A percentile compares a stretch with the other conserved stretches of the same genome.
phyloP scores from a whole-genome alignment of 2,113 vertebrate genomes.

The Bujurquina vittata region DNA sequence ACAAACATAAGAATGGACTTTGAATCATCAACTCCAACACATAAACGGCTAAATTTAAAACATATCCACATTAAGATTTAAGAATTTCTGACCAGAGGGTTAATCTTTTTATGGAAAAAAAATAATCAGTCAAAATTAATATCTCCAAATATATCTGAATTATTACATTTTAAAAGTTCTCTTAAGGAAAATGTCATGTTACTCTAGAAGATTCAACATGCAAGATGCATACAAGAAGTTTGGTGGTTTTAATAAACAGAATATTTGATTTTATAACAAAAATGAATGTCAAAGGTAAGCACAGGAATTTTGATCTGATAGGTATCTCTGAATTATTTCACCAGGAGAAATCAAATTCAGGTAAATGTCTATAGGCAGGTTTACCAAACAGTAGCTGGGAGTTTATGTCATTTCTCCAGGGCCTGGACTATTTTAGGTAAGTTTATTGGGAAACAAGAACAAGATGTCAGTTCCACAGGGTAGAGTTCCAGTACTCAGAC shows the following conservation, averaged over 20 bases:
- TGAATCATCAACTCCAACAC: no score
- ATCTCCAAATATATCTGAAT: neutral
- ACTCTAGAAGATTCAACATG: neutral
- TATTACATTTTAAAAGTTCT: neutral
- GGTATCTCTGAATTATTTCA: no score
- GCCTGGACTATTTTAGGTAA: neutral
- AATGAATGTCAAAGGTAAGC: neutral
- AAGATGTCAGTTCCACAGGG: no score
- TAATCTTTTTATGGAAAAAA: no score
- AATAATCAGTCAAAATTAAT: no score
- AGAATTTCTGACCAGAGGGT: no score
- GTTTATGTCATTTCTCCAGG: neutral
- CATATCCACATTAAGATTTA: no score
- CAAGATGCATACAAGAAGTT: fast-evolving
- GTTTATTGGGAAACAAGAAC: neutral
- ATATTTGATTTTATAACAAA: neutral
- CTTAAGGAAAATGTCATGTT: fast-evolving
- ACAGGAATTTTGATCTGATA: neutral
- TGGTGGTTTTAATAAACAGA: neutral
- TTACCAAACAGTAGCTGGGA: neutral
- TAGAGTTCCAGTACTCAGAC: neutral
- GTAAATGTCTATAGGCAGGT: neutral
- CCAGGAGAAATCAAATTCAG: neutral
- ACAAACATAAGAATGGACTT: no score
- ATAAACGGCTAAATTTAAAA: no score